phyloP scores from a whole-genome alignment of 2,888 invertebrate genomes.

The Masnerella sp. region DNA sequence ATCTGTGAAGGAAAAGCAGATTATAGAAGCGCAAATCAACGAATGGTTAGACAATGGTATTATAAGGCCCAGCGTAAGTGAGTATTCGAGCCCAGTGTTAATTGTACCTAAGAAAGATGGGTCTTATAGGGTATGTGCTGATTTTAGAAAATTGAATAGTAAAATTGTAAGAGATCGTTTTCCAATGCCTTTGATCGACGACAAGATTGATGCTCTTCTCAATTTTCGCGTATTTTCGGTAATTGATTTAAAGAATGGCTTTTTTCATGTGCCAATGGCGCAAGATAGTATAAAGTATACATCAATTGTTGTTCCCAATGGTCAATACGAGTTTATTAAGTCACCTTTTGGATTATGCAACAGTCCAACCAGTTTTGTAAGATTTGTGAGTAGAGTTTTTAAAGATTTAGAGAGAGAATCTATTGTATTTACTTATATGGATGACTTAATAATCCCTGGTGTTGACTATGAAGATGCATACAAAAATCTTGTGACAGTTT shows the following conservation, averaged over 20 bases:
- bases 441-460: constrained; percentile 39
- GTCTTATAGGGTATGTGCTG: constrained; percentile 56
- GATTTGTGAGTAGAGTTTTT: constrained; percentile 12
- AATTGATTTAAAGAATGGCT: constrained; percentile 18
- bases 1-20: constrained; percentile 57
- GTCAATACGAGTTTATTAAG: constrained; percentile 19
- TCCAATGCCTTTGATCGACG: constrained; percentile 64
- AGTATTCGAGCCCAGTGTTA: constrained; percentile 66
- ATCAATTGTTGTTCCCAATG: constrained; percentile 6
- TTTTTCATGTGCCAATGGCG: constrained; percentile 13
- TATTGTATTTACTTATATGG: constrained; percentile 26
- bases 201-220: constrained; percentile 57
- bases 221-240: constrained; percentile 44
- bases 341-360: constrained; percentile 14
- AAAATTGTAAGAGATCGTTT: constrained; percentile 59
- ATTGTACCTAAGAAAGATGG: constrained; percentile 5
- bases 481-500: neutral
- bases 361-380: constrained; percentile 10
- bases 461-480: neutral
- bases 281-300: constrained; percentile 9
- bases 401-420: neutral
- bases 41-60: constrained; percentile 67
- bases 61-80: constrained; percentile 51
- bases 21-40: constrained; percentile 64
- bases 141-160: constrained; percentile 60